Evolutionary conservation across 2,797 vertebrate genomes (phyloP).

Genomic region (Tenualosa thibaudeaui): DNA sequence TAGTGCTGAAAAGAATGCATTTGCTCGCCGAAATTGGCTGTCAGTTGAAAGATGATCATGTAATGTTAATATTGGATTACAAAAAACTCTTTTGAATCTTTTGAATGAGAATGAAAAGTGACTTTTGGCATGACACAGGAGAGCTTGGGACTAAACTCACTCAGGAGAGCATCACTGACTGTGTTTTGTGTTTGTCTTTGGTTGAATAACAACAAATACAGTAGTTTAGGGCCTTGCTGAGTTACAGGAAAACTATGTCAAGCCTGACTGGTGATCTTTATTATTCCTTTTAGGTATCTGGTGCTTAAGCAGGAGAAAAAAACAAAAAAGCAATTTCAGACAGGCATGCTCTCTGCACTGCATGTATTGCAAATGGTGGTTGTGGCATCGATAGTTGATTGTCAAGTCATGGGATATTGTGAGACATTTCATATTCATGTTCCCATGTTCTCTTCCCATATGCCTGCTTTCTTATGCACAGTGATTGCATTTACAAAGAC

Average conservation of each 20-base stretch:
- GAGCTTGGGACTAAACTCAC: neutral
- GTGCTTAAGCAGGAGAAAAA: neutral
- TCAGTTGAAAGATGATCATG: neutral
- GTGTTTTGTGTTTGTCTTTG: conserved; percentile 36
- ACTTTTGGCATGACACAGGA: conserved; percentile 32
- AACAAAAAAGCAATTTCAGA: neutral
- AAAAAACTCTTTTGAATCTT: neutral
- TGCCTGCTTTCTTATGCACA: conserved; percentile 8
- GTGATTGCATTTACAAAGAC: neutral
- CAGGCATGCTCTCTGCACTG: neutral
- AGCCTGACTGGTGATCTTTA: neutral
- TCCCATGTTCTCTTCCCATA: neutral
- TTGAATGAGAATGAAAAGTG: neutral
- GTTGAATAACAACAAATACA: conserved; percentile 37
- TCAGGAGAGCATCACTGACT: neutral
- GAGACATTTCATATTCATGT: neutral
- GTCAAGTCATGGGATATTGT: neutral
- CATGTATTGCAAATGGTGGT: neutral
- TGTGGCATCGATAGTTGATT: neutral
- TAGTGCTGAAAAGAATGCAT: neutral
- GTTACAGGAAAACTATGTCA: neutral
- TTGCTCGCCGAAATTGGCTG: neutral
- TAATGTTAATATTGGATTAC: neutral
- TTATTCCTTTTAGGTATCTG: neutral
- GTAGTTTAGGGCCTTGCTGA: conserved; percentile 6